Percentiles rank a stretch among this genome's conserved stretches.
These are phyloP conservation scores for Steinernema carpocapsae DNA, from an alignment of 2,888 invertebrate genomes.

Conservation along the genomic window DNA sequence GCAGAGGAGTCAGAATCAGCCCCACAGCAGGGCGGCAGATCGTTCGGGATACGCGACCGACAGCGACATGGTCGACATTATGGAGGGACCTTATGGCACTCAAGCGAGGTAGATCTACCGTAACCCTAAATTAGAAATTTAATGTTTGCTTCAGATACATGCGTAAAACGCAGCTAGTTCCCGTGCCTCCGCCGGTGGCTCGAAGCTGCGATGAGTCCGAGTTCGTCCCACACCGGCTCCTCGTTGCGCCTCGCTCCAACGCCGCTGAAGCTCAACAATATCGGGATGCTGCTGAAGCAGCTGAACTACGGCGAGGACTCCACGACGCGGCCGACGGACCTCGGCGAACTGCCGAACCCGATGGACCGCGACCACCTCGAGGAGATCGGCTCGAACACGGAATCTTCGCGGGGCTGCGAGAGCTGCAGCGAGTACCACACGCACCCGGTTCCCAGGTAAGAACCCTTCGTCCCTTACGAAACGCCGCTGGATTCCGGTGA, in stretches of 20 bases:
- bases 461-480: conserved; percentile 41
- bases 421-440: conserved; percentile 43
- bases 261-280: conserved; percentile 59
- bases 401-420: conserved; percentile 52
- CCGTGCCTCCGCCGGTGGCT: conserved; percentile 37
- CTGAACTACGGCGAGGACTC: conserved; percentile 48
- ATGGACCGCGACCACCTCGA: conserved; percentile 26
- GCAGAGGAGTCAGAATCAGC: background rate
- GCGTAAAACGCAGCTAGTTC: background rate
- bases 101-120: background rate
- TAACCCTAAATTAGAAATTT: no score
- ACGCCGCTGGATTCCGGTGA: background rate
- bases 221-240: conserved; percentile 37
- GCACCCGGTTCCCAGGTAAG: conserved; percentile 4
- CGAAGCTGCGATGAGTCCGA: conserved; percentile 31
- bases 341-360: background rate
- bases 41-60: conserved; percentile 37
- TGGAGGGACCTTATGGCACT: background rate
- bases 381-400: conserved; percentile 56
- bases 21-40: background rate
- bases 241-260: conserved; percentile 44
- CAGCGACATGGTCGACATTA: conserved; percentile 33
- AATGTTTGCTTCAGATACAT: conserved; percentile 3
- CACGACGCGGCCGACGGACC: conserved; percentile 13
- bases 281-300: conserved; percentile 56